Evolutionary conservation across 1,140 invertebrate species (phyloP).

Genomic region (Tigriopus japonicus): DNA sequence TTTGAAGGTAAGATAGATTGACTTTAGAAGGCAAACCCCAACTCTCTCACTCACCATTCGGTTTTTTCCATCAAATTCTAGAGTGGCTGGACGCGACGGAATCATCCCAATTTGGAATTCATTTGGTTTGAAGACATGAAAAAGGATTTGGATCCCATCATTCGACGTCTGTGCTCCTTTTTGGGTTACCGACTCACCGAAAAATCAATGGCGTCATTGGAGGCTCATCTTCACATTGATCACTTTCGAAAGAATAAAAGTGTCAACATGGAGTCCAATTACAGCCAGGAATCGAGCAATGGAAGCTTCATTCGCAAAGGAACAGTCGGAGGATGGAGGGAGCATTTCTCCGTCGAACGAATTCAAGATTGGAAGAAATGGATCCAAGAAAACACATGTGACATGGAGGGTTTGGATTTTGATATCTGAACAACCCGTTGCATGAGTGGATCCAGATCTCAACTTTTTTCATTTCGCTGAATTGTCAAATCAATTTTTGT

Average conservation of each 20-base stretch:
- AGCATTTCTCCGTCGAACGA: not conserved
- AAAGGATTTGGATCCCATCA: not conserved
- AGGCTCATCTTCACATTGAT: not conserved
- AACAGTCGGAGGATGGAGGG: not conserved
- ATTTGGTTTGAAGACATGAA: slow-evolving; percentile 1
- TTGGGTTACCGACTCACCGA: not conserved
- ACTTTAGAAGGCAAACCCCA: not conserved
- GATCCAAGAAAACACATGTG: not conserved
- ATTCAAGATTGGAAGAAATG: not conserved
- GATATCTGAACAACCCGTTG: too few relatives aligned
- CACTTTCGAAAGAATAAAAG: not conserved
- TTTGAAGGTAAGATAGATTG: slow-evolving; percentile 13
- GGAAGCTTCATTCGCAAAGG: not conserved
- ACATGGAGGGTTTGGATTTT: too few relatives aligned
- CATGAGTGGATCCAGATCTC: too few relatives aligned
- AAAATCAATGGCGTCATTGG: not conserved
- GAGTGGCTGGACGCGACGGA: not conserved
- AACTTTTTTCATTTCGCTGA: too few relatives aligned
- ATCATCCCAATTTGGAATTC: not conserved
- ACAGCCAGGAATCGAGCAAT: not conserved
- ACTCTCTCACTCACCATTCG: not conserved
- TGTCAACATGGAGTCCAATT: too few relatives aligned
- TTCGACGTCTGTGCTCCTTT: not conserved
- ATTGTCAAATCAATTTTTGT: too few relatives aligned
- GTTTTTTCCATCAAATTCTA: not conserved